phyloP scores from a whole-genome alignment of 2,113 vertebrate genomes.

The Argyrosomus japonicus region DNA sequence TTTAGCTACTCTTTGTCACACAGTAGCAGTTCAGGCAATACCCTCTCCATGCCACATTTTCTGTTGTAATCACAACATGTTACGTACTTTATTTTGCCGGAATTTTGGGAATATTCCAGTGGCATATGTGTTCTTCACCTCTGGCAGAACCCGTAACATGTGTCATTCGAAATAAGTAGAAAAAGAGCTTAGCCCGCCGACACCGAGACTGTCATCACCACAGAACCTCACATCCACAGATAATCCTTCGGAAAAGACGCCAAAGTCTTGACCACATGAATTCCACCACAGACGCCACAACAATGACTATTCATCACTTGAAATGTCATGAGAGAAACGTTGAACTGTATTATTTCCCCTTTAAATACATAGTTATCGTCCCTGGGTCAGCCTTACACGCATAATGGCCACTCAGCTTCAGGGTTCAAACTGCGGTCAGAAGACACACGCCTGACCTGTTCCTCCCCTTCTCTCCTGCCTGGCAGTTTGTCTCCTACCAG shows the following conservation, averaged over 20 bases:
- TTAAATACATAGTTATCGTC: constrained; percentile 30
- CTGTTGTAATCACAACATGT: too few relatives aligned
- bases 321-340: not conserved
- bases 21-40: not conserved
- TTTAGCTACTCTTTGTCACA: not conserved
- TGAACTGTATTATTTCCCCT: constrained; percentile 39
- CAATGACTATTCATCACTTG: not conserved
- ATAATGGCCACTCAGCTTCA: constrained; percentile 27
- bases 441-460: constrained; percentile 63
- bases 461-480: constrained; percentile 51
- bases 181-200: not conserved
- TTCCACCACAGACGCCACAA: not conserved
- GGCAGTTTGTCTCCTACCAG: constrained; percentile 66
- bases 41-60: not conserved
- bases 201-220: too few relatives aligned
- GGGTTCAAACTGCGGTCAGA: constrained; percentile 77
- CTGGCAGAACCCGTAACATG: not conserved
- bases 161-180: not conserved
- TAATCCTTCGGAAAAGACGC: not conserved
- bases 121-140: not conserved
- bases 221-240: not conserved
- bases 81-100: not conserved
- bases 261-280: not conserved
- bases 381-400: constrained; percentile 9
- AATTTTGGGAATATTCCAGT: not conserved